Evolutionary conservation across 2,797 vertebrate species (phyloP), one percentile per base, ranked within the genome.

Genomic region (Anabas testudineus): DNA sequence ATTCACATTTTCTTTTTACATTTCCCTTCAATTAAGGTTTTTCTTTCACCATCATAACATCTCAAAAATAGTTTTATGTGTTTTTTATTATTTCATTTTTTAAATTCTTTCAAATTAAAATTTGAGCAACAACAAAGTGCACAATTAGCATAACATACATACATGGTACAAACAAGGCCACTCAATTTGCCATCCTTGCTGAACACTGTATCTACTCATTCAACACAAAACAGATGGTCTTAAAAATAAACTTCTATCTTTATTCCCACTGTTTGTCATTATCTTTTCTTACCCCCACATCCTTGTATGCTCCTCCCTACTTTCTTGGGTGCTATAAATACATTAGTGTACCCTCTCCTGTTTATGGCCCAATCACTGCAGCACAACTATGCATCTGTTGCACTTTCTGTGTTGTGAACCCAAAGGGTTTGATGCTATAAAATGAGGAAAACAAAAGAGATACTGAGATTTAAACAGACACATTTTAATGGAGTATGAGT

Each of bases 201-300:
- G 4, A 81, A 69, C 56, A 45, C 66, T 45, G 49, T 56, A 67
- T 90, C 75, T 66, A 59, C 65, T 92, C 90, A 80, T 83, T 93
- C 93, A 93, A 87, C 91, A 77, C 87, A 83, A 77, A 89, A 67
- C 92, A 93, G 88, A 85, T 92, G 88, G 30, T n/a, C 86, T 86
- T 88, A 91, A 90, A 93, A 62, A 84, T 85, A 85, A 72, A 55
- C 22, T 16, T 52, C 75, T 85, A 84, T 91, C 86, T 87, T 71
- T 80, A 82, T 78, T 84, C 62, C 62, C 55, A 46, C 54, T 47
- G 60, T 81, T 70, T 79, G 79, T 78, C 84, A 84, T 83, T 86
- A 90, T 85, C 81, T 63, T 59, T 61, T 26, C 26, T 34, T 28
- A 22, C 45, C 63, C 60, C 60, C 46, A 28, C 56, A 48, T 64